Evolutionary conservation across 2,113 vertebrate genomes (phyloP), one percentile per base, ranked within the genome.

Genomic region (Mixornis gularis): DNA sequence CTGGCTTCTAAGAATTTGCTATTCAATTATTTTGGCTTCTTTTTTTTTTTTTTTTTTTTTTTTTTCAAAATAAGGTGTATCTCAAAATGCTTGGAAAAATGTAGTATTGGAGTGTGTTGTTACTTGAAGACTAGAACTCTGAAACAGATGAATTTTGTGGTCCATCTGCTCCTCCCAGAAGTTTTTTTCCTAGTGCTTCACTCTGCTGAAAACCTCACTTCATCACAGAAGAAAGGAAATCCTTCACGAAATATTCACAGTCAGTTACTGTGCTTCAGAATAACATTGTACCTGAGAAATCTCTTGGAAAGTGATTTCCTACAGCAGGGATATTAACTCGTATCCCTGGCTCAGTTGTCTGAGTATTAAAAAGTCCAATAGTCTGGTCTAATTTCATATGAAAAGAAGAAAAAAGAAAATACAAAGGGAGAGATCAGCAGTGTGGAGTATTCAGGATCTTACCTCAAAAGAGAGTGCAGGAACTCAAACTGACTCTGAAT

Each of bases 361-460:
- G 22, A 68, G 25, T 1, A 2, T 44, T 17, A 66, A 21, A 41
- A 79, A 80, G 32, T 63, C 63, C 4, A 2, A 34, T 17, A 41
- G 15, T 52, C 15, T 49, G 25, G 20, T 65, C 10, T 34, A 58
- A 73, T 78, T 70, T 70, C 9, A 52, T 13, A 56, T 4, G 62
- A 85, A 85, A 74, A n/a, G 13, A 65, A 30, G 10, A 41, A 60
- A 55, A 56, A 34, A 58, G 7, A 60, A 65, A 62, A 53, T 3
- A 4, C 11, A 41, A 44, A 53, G 9, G 10, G 17, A 36, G 1
- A 3, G 6, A 10, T 48, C 52, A 40, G 18, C 20, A 77, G 22
- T 0, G 0, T 38, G 26, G 4, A 29, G 4, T 38, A 38, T 34
- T 51, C 53, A 65, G 30, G 19, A 56, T 49, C 11, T 41, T 85